Evolutionary conservation across 2,113 vertebrate species (phyloP).

Genomic region (Callospermophilus lateralis): DNA sequence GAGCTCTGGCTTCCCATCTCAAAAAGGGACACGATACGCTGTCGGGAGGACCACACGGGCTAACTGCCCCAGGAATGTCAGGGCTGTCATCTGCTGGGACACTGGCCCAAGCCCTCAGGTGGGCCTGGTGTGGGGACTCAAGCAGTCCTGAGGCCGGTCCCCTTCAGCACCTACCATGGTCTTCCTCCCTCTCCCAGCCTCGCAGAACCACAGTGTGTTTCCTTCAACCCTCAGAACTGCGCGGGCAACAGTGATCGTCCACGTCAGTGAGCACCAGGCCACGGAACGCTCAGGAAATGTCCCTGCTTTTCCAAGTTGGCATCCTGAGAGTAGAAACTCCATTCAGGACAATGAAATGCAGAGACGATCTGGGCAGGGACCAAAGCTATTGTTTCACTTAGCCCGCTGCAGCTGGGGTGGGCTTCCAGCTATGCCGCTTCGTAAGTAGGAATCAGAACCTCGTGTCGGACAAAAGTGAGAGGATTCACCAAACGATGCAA

Average conservation of each 20-base stretch:
- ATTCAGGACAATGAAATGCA: background rate
- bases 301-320: background rate
- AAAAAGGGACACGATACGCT: background rate
- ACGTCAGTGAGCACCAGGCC: background rate
- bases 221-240: background rate
- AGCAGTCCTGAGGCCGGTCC: background rate
- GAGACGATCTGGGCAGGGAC: background rate
- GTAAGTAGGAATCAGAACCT: background rate
- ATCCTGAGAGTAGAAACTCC: background rate
- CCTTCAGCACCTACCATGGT: fast-evolving
- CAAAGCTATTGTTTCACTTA: background rate
- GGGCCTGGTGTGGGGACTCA: fast-evolving
- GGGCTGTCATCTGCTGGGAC: background rate
- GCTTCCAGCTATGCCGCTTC: constrained; percentile 9
- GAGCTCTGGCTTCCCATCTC: background rate
- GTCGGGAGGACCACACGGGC: background rate
- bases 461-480: background rate
- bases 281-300: background rate
- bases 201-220: fast-evolving
- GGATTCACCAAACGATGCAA: background rate
- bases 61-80: background rate
- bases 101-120: background rate
- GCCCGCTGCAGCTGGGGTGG: background rate
- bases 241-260: background rate
- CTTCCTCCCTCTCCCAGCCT: background rate